Percentiles rank a stretch among this genome's conserved stretches.
phyloP scores from a whole-genome alignment of 2,113 vertebrate genomes.

The Myrmecophaga tridactyla region DNA sequence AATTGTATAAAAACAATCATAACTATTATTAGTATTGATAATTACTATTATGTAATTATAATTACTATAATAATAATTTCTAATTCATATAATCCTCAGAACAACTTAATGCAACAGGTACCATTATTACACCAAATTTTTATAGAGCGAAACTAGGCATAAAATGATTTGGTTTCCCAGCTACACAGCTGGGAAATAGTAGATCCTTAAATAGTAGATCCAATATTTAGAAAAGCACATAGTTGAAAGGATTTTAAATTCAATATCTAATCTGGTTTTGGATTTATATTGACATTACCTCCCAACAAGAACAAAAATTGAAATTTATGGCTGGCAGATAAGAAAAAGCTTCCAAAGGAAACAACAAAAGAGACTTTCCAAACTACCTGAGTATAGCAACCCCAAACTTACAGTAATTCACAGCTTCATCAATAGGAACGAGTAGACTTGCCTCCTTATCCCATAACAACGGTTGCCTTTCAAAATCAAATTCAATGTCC shows the following conservation, averaged over 20 bases:
- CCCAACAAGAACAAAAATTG: neutral
- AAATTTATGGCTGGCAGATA: neutral
- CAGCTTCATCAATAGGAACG: neutral
- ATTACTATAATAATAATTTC: neutral
- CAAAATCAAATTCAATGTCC: constrained; percentile 3
- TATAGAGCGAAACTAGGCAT: neutral
- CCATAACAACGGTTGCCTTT: neutral
- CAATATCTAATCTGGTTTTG: neutral
- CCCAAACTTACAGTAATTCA: neutral
- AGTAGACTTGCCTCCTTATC: neutral
- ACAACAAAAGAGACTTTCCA: neutral
- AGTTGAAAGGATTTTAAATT: neutral
- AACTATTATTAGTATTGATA: too few relatives aligned
- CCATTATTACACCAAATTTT: neutral
- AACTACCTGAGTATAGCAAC: neutral
- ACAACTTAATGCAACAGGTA: neutral
- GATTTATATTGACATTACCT: neutral
- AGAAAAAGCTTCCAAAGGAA: neutral
- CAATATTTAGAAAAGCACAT: neutral
- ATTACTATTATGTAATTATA: too few relatives aligned
- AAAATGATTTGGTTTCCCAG: neutral
- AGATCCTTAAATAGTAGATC: neutral
- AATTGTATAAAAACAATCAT: too few relatives aligned
- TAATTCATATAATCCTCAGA: neutral
- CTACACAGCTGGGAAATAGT: too few relatives aligned